These are phyloP conservation scores for Serinus canaria DNA, from an alignment of 2,113 vertebrate genomes.

Conservation along the genomic window DNA sequence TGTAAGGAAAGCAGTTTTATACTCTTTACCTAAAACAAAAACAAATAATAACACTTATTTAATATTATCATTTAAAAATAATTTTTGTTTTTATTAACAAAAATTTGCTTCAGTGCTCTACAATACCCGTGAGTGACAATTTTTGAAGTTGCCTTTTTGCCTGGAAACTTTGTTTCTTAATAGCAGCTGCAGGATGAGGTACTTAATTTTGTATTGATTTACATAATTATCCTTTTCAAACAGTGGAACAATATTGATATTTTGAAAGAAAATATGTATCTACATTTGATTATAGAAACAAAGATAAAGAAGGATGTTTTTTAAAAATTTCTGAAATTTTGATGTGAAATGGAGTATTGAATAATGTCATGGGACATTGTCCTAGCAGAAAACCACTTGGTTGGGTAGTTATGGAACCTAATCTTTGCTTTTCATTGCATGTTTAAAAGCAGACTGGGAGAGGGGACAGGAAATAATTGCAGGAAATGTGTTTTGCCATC, in stretches of 20 bases:
- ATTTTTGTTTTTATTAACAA: not conserved
- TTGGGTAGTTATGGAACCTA: not conserved
- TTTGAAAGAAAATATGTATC: not conserved
- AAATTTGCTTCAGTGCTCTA: not conserved
- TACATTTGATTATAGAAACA: not conserved
- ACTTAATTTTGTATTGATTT: not conserved
- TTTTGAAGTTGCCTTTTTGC: not conserved
- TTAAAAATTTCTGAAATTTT: not conserved
- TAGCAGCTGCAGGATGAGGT: not conserved
- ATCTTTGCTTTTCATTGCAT: not conserved
- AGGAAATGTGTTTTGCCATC: not conserved
- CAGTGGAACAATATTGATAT: not conserved
- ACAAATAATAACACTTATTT: not conserved
- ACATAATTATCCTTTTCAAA: not conserved
- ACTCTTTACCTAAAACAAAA: not conserved
- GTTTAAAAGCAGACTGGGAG: not conserved
- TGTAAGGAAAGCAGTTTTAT: not conserved
- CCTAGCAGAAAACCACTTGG: not conserved
- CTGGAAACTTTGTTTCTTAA: slow-evolving; percentile 12
- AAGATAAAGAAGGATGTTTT: not conserved
- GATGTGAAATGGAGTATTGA: not conserved
- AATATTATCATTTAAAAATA: not conserved
- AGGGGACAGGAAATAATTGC: not conserved
- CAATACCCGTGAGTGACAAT: not conserved
- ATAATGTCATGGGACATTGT: not conserved